Evolutionary conservation across 2,797 vertebrate species (phyloP).

Genomic region (Melanogrammus aeglefinus): DNA sequence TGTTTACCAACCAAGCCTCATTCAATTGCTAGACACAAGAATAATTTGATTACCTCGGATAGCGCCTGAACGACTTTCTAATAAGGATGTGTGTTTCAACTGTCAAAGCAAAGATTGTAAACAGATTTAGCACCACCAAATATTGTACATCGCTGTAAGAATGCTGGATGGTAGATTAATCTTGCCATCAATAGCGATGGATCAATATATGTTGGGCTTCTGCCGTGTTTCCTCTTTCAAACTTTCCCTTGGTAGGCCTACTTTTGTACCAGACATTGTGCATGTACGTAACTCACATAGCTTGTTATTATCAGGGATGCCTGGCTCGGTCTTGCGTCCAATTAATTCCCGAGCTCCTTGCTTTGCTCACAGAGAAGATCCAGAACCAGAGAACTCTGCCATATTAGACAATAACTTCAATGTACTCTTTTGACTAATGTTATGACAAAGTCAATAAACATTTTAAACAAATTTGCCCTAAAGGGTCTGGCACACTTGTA

Average conservation of each 20-base stretch:
- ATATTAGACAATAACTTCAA: background rate
- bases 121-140: background rate
- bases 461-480: background rate
- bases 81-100: no score
- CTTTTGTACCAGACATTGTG: no score
- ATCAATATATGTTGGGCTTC: background rate
- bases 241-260: no score
- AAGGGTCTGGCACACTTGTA: background rate
- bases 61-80: no score
- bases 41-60: background rate
- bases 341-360: no score
- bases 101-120: background rate
- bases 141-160: background rate
- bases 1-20: constrained; percentile 7
- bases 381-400: no score
- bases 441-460: background rate
- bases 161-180: background rate
- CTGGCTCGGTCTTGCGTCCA: no score
- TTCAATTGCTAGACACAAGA: background rate
- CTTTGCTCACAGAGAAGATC: no score
- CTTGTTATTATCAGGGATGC: no score
- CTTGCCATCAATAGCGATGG: background rate
- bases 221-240: no score
- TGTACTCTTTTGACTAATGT: background rate
- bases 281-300: no score